Evolutionary conservation across 2,797 vertebrate genomes (phyloP), one percentile per base, ranked within the genome.

Genomic region (Buceros bicornis): DNA sequence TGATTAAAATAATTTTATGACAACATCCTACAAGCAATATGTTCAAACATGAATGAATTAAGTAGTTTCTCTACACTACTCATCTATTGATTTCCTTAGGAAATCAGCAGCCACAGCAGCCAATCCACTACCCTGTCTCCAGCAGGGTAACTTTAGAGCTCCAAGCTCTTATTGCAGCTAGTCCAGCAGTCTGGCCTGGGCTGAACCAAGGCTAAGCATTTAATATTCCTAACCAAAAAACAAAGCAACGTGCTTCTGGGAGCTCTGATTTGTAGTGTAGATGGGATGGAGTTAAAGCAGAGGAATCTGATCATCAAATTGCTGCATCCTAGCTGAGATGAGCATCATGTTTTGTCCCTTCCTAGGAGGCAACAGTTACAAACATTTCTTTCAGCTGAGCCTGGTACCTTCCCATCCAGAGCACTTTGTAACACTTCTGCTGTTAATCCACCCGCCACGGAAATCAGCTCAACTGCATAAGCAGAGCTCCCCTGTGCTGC

Each of bases 381-480:
- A 88, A 11, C 7, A 47, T 2, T 8, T 16, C 37, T 57, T 72
- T 45, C 12, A 53, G 14, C 6, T 31, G 10, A 76, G 33, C 31
- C 18, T 42, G 28, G 24, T 33, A 31, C 54, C 16, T 74, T 65
- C 53, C 61, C 31, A 64, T 20, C 18, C 70, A 60, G 37, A 1
- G 1, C 24, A 42, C 29, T 26, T 58, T 5, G 0, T 22, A 67
- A 42, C 12, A 6, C 15, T 8, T 1, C 21, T n/a, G n/a, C 10
- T 11, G 10, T 33, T 53, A 29, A 16, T 20, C 16, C 15, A 26
- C 15, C 26, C 4, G 8, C 33, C 13, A 1, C 64, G 13, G 60
- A 65, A 56, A 21, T 40, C 33, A 21, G 61, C 0, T 3, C 11
- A 22, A 11, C 0, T 4, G 20, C 42, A 37, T 0, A 5, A 72